These are phyloP conservation scores for Cirrhinus molitorella DNA, from an alignment of 2,797 vertebrate species.

Conservation along the genomic window DNA sequence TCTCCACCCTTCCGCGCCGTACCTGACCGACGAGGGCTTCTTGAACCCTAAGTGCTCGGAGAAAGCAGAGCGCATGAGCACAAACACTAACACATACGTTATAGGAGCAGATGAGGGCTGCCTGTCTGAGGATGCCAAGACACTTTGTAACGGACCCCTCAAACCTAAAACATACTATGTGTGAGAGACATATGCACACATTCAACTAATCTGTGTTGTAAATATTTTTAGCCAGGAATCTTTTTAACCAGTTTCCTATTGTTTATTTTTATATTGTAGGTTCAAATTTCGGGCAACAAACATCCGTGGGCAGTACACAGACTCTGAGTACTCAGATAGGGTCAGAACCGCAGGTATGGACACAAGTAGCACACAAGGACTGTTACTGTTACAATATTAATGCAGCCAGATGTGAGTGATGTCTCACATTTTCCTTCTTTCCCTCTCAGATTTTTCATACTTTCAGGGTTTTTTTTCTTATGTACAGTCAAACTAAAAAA, in stretches of 20 bases:
- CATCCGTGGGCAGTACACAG: conserved; percentile 89
- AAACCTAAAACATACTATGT: conserved; percentile 91
- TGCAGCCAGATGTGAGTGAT: neutral
- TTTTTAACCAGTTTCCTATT: neutral
- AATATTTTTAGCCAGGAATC: neutral
- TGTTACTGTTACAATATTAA: conserved; percentile 1
- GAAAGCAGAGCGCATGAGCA: conserved; percentile 63
- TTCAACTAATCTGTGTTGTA: conserved; percentile 17
- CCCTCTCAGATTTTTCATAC: neutral
- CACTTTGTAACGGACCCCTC: conserved; percentile 92
- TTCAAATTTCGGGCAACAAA: conserved; percentile 98
- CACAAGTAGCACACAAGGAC: neutral
- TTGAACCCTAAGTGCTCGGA: conserved; percentile 84
- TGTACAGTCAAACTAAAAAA: too few species aligned
- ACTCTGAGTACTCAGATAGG: conserved; percentile 92
- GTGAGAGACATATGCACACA: conserved; percentile 79
- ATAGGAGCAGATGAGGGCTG: conserved; percentile 88
- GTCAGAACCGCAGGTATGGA: conserved; percentile 88
- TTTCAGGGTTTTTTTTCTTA: neutral
- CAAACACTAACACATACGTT: conserved; percentile 81
- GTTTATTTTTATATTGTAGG: conserved; percentile 74
- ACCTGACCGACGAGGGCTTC: conserved; percentile 93
- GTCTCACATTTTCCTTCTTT: neutral
- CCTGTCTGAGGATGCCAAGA: conserved; percentile 79
- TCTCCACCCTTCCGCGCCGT: conserved; percentile 84